Conservation (phyloP, 2,113 vertebrate genomes). For the Okapia johnstoni region DNA sequence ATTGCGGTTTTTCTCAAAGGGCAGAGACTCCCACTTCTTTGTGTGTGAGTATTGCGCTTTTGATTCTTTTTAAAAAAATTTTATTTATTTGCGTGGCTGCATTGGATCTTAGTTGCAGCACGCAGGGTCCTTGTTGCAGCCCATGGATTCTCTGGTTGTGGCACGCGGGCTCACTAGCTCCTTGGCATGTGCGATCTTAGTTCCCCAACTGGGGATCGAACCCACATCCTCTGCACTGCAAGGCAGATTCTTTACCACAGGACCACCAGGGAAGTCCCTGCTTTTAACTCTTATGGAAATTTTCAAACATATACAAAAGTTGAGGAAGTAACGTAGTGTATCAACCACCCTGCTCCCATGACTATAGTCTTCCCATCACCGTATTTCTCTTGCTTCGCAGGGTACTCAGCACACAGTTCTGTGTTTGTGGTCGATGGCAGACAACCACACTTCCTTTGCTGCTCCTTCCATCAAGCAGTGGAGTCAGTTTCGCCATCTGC, state of each 20-base stretch:
- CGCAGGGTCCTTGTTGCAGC: not conserved
- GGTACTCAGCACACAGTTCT: rapidly evolving
- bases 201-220: not conserved
- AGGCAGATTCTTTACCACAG: not conserved
- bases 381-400: not conserved
- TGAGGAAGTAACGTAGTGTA: not conserved
- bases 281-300: not conserved
- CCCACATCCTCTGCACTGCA: not conserved
- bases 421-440: no score
- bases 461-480: rapidly evolving
- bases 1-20: not conserved
- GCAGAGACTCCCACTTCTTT: not conserved
- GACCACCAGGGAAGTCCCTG: not conserved
- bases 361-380: rapidly evolving
- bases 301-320: not conserved
- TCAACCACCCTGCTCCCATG: rapidly evolving
- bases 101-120: not conserved
- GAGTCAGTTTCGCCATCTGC: not conserved
- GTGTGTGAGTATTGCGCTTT: not conserved
- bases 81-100: not conserved
- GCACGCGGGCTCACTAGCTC: not conserved
- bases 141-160: not conserved
- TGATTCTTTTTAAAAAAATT: not conserved
- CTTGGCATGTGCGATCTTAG: not conserved
- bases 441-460: not conserved